These are phyloP conservation scores for Orestias chungarensis DNA, from an alignment of 2,797 vertebrate species.

Conservation along the genomic window DNA sequence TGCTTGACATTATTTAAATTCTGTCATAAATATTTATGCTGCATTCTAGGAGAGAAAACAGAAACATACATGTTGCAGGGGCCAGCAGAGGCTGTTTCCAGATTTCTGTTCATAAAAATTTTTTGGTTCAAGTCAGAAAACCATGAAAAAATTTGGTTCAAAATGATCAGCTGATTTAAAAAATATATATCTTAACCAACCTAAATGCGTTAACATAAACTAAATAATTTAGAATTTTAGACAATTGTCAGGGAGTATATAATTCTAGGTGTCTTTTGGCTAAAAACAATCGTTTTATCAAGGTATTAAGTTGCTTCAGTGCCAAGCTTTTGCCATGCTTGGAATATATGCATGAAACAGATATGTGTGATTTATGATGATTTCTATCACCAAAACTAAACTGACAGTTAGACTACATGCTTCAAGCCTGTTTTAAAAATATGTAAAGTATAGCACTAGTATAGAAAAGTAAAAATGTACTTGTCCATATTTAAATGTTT, in stretches of 20 bases:
- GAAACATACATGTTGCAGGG: conserved; percentile 38
- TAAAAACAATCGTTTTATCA: too few relatives aligned
- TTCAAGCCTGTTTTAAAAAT: too few relatives aligned
- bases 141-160: conserved; percentile 15
- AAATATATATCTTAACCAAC: too few relatives aligned
- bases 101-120: conserved; percentile 63
- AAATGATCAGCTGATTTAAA: conserved; percentile 1
- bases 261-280: neutral
- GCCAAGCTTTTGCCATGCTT: neutral
- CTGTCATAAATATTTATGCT: conserved; percentile 71
- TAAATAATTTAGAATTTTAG: neutral
- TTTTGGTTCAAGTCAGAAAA: conserved; percentile 50
- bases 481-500: neutral
- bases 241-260: neutral
- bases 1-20: conserved; percentile 75
- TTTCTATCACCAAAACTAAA: too few relatives aligned
- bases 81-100: conserved; percentile 57
- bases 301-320: neutral
- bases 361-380: too few relatives aligned
- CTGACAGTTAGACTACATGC: too few relatives aligned
- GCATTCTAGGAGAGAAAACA: conserved; percentile 47
- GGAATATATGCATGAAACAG: too few relatives aligned
- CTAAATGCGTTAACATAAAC: too few relatives aligned
- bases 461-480: too few relatives aligned
- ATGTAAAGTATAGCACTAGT: too few relatives aligned